Evolutionary conservation across 2,888 invertebrate genomes (phyloP), one percentile per base, ranked within the genome.

Genomic region (Conus canariensis): DNA sequence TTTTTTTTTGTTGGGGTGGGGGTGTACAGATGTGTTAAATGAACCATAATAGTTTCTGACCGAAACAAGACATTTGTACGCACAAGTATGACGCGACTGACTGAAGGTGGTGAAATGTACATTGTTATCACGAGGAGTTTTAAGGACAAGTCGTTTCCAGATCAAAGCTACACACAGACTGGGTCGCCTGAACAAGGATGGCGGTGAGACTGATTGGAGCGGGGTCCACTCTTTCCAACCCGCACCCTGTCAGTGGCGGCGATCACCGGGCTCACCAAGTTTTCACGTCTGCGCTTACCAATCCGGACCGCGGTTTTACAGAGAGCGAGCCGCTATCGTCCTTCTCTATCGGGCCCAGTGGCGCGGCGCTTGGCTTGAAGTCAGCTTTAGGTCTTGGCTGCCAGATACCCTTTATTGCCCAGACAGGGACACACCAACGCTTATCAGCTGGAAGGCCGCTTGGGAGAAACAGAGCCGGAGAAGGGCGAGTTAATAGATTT

Each of bases 321-420:
- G 64, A 64, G 16, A 64, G 64, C 64, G 16, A 64, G 82, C 82
- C 56, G 22, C 56, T 83, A 83, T 83, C 82, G 82, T 58, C 58
- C 82, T 58, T 82, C 16, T 83, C 82, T 83, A 83, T 83, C 77
- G 16, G 70, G 8, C 22, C 14, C 70, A 70, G 70, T 1, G 22
- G 16, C 70, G 82, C 82, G 58, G 58, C 19, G 82, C 9, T 22
- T 56, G 82, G 82, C 56, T 83, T 56, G 82, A 58, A 22, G 82
- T 83, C 82, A 56, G 82, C 82, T 83, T 83, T 83, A 22, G 58
- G 19, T 77, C 25, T 19, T 83, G 82, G 25, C 82, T 19, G 58
- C 82, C 82, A 83, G 82, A 83, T 58, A 83, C 7, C 58, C 56
- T 83, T 83, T 83, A 83, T 56, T 83, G 82, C 56, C 58, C 56